A percentile compares a stretch with the other conserved stretches of the same genome.
phyloP scores from a whole-genome alignment of 2,113 vertebrate genomes.

The Corythornis vintsioides region DNA sequence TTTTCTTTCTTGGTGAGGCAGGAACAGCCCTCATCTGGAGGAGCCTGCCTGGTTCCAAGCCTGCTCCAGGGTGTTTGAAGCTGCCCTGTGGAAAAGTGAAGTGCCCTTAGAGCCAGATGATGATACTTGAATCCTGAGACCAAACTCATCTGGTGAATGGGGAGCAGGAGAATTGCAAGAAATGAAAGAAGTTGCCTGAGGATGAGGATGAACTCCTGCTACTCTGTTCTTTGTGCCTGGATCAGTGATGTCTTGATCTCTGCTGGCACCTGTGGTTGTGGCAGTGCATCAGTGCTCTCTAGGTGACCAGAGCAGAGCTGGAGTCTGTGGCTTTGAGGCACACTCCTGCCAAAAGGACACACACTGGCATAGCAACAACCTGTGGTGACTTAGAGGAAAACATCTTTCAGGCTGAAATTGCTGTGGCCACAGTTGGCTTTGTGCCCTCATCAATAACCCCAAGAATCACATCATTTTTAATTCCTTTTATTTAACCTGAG shows the following conservation, averaged over 20 bases:
- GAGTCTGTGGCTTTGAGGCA: background rate
- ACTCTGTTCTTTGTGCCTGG: background rate
- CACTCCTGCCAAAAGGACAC: background rate
- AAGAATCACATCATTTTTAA: background rate
- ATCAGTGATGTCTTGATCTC: background rate
- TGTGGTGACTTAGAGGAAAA: background rate
- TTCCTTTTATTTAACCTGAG: background rate
- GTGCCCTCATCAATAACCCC: background rate
- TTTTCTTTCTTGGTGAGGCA: background rate
- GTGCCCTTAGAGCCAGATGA: background rate
- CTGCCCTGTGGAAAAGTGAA: background rate
- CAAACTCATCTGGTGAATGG: background rate
- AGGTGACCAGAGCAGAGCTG: background rate
- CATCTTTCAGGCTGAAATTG: background rate
- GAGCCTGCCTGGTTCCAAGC: background rate
- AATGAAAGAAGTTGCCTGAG: background rate
- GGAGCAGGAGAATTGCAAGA: background rate
- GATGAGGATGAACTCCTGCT: background rate
- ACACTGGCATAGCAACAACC: accelerated
- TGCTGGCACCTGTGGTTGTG: background rate
- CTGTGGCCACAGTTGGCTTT: accelerated
- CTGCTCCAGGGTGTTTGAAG: background rate
- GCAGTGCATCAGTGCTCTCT: background rate
- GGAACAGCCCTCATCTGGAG: background rate
- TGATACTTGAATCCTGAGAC: background rate